phyloP scores from a whole-genome alignment of 2,113 vertebrate species.

The Scophthalmus maximus region DNA sequence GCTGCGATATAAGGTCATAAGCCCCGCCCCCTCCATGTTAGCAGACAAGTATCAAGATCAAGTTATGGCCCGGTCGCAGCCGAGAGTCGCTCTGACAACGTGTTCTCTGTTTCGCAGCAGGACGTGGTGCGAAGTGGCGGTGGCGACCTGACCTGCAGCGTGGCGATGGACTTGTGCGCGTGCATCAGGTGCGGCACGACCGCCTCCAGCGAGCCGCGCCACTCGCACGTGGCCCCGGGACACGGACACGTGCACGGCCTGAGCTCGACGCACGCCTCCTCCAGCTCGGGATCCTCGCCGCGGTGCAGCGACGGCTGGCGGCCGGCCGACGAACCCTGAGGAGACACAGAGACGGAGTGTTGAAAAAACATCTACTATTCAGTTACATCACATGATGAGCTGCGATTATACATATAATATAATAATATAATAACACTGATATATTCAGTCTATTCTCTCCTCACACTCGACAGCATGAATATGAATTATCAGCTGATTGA shows the following conservation, averaged over 20 bases:
- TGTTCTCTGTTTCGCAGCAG: no score
- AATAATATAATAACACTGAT: not conserved
- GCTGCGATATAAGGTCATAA: not conserved
- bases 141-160: constrained; percentile 67
- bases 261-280: constrained; percentile 85
- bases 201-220: constrained; percentile 83
- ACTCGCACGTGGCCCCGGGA: constrained; percentile 84
- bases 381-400: not conserved
- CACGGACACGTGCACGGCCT: constrained; percentile 85
- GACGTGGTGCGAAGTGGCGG: not conserved
- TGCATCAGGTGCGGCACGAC: constrained; percentile 87
- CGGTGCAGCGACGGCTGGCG: constrained; percentile 82
- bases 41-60: no score
- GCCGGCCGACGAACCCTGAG: constrained; percentile 79
- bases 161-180: constrained; percentile 85
- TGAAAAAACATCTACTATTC: not conserved
- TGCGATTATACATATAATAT: not conserved
- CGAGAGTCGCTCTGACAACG: no score
- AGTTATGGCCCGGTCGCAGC: no score
- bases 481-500: no score
- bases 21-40: not conserved
- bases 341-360: not conserved
- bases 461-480: no score
- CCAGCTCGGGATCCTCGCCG: constrained; percentile 83
- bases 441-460: no score